These are phyloP conservation scores for Zaprionus bogoriensis DNA, from an alignment of 2,888 invertebrate species.

Conservation along the genomic window DNA sequence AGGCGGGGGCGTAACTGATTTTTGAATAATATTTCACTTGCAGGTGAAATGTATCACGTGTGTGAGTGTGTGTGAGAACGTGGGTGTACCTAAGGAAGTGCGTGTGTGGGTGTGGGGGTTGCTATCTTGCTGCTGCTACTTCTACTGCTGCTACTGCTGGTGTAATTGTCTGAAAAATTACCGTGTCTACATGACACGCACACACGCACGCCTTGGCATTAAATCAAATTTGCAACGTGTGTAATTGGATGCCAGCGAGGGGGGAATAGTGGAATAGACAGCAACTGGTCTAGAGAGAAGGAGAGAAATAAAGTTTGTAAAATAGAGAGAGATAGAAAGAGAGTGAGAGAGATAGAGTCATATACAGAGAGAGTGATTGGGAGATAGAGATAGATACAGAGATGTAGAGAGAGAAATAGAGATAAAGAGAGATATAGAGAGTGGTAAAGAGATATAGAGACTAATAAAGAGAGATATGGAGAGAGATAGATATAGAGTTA, in stretches of 20 bases:
- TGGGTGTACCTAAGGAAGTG: constrained; percentile 1
- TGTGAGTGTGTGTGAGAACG: constrained; percentile 18
- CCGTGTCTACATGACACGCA: constrained; percentile 74
- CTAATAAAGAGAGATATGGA: background rate
- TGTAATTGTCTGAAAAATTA: constrained; percentile 75
- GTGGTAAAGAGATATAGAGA: background rate
- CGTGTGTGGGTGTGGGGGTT: background rate
- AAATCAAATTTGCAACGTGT: constrained; percentile 63
- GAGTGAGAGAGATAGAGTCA: background rate
- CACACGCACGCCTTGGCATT: constrained; percentile 63
- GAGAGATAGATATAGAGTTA: background rate
- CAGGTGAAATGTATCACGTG: constrained; percentile 68
- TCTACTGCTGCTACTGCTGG: constrained; percentile 2
- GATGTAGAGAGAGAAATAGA: background rate
- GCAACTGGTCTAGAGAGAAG: background rate
- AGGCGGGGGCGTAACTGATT: constrained; percentile 61
- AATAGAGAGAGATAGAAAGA: background rate
- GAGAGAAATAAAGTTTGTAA: background rate
- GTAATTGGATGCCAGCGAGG: constrained; percentile 35
- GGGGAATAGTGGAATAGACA: background rate
- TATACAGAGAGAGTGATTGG: background rate
- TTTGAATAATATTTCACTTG: constrained; percentile 77
- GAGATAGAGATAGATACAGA: background rate
- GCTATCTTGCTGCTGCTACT: background rate
- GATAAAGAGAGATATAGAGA: background rate